A percentile compares a stretch with the other conserved stretches of the same genome.
phyloP scores from a whole-genome alignment of 2,888 invertebrate genomes.

The Acleris emargana region DNA sequence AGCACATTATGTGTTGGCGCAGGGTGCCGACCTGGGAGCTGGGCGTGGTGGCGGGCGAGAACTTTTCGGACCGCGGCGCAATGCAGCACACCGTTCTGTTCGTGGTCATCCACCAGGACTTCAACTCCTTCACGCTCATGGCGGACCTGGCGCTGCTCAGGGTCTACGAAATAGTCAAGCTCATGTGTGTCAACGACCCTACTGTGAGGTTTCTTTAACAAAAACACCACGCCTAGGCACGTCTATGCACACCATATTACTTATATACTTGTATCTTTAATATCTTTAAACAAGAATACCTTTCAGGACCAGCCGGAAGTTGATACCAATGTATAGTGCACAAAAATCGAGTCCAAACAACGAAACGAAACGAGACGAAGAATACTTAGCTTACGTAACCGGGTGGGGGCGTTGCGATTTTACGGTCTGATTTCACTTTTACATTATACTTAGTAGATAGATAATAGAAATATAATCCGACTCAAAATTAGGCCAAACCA shows the following conservation, averaged over 20 bases:
- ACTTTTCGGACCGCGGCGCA: constrained; percentile 68
- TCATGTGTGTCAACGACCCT: constrained; percentile 46
- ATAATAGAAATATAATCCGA: too few relatives aligned
- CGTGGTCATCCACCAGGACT: constrained; percentile 57
- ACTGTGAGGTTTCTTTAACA: not conserved
- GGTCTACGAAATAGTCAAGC: constrained; percentile 53
- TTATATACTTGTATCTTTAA: too few relatives aligned
- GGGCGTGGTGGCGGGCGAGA: constrained; percentile 64
- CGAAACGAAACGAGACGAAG: constrained; percentile 28
- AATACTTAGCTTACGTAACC: constrained; percentile 57
- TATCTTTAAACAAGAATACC: not conserved
- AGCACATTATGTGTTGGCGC: constrained; percentile 37
- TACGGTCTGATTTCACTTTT: constrained; percentile 49
- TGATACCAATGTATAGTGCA: constrained; percentile 1
- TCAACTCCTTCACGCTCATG: constrained; percentile 56
- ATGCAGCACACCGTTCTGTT: constrained; percentile 54
- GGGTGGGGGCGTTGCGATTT: constrained; percentile 77
- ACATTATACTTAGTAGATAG: too few relatives aligned
- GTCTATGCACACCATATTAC: not conserved
- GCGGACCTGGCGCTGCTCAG: constrained; percentile 62
- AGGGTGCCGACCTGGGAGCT: constrained; percentile 65
- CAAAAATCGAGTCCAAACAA: not conserved
- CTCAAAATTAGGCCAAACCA: too few relatives aligned
- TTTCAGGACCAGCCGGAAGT: constrained; percentile 19
- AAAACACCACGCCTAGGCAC: too few relatives aligned